A percentile compares a stretch with the other conserved stretches of the same genome.
phyloP scores from a whole-genome alignment of 2,888 invertebrate species.

The Nasonovia ribisnigri region DNA sequence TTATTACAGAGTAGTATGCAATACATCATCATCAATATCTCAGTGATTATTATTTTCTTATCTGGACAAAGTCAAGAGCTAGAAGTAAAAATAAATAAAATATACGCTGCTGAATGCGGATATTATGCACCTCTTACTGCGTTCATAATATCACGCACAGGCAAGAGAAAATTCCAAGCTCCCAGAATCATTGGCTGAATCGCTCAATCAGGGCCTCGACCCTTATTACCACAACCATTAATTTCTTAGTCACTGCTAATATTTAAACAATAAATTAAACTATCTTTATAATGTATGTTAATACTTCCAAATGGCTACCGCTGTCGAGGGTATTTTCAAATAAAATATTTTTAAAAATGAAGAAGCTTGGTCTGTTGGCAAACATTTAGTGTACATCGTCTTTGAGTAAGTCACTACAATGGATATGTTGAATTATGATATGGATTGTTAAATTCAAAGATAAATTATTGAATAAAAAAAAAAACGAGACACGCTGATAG shows the following conservation, averaged over 20 bases:
- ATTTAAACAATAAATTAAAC: background rate
- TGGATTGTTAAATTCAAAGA: background rate
- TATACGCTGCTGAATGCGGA: background rate
- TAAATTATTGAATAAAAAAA: background rate
- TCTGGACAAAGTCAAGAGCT: background rate
- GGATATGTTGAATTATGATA: background rate
- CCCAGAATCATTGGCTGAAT: background rate
- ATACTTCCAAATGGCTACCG: background rate
- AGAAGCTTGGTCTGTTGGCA: background rate
- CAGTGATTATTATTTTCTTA: background rate
- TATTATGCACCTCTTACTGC: background rate
- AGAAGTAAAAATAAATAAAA: background rate
- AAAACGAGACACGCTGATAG: background rate
- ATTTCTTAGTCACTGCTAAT: background rate
- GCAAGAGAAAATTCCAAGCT: background rate
- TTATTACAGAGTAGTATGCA: background rate
- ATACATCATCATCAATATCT: background rate
- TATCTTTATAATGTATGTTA: background rate
- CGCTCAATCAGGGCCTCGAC: background rate
- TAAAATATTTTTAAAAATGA: background rate
- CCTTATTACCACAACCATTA: background rate
- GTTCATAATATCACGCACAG: background rate
- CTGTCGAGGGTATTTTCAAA: background rate
- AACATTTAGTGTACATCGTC: background rate
- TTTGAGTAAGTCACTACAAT: background rate